Evolutionary conservation across 1,140 invertebrate species (phyloP).

Genomic region (Caenorhabditis remanei): DNA sequence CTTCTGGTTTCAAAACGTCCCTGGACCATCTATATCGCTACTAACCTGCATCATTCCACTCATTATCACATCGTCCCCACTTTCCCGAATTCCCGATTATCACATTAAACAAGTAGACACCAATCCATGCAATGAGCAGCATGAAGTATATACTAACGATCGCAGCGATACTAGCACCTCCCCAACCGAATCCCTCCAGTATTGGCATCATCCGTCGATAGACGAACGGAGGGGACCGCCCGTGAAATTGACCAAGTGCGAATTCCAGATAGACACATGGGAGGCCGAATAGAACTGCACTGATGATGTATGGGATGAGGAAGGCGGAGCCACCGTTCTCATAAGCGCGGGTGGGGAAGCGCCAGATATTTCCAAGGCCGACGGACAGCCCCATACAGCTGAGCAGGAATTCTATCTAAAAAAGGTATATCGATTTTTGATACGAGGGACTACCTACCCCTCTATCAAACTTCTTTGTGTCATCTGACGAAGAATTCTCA

Average conservation of each 20-base stretch:
- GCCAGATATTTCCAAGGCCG: slow-evolving; percentile 65
- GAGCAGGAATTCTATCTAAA: slow-evolving; percentile 61
- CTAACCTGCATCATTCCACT: neutral
- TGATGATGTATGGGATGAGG: slow-evolving; percentile 92
- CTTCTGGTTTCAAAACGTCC: too few relatives aligned
- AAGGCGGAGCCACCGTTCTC: slow-evolving; percentile 83
- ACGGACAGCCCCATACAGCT: slow-evolving; percentile 64
- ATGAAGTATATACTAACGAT: slow-evolving; percentile 13
- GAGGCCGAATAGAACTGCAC: slow-evolving; percentile 90
- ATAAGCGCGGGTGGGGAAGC: slow-evolving; percentile 78
- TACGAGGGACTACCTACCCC: too few relatives aligned
- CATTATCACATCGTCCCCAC: neutral
- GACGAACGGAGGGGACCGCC: slow-evolving; percentile 5
- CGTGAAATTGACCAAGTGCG: slow-evolving; percentile 91
- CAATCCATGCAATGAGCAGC: neutral
- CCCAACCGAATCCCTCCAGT: neutral
- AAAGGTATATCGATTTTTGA: neutral
- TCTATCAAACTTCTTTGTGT: too few relatives aligned
- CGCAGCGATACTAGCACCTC: neutral
- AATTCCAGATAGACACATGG: slow-evolving; percentile 98
- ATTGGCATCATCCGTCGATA: neutral
- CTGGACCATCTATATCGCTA: too few relatives aligned
- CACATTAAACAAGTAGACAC: neutral
- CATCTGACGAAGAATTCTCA: too few relatives aligned
- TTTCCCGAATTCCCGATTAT: slow-evolving; percentile 1